phyloP scores from a whole-genome alignment of 1,140 invertebrate genomes.

The Apis dorsata region DNA sequence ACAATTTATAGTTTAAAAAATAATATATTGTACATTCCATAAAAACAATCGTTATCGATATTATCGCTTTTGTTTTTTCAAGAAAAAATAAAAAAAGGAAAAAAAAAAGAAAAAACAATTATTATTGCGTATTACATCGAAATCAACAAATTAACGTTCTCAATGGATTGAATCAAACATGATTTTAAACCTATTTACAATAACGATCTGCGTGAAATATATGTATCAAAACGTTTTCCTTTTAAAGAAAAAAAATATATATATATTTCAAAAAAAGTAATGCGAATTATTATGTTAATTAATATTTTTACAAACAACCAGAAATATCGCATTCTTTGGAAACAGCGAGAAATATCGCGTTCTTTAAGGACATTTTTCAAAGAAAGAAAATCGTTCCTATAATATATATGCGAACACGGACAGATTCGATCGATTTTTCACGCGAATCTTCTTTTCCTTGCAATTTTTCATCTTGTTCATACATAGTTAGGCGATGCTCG shows the following conservation, averaged over 20 bases:
- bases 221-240: neutral
- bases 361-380: neutral
- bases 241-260: neutral
- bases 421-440: neutral
- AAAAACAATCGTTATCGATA: neutral
- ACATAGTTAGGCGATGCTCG: neutral
- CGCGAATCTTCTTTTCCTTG: neutral
- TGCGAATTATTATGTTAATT: neutral
- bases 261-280: neutral
- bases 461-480: neutral
- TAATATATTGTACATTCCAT: neutral
- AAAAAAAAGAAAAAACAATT: neutral
- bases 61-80: neutral
- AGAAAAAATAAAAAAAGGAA: neutral
- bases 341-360: neutral
- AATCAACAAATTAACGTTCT: too few species aligned
- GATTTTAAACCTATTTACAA: neutral
- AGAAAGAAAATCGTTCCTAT: neutral
- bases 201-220: neutral
- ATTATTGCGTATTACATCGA: too few species aligned
- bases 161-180: neutral
- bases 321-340: neutral
- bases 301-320: neutral
- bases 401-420: neutral
- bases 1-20: neutral